Base-by-base conservation (phyloP, 2,797 vertebrate species). In the Acipenser ruthenus region DNA sequence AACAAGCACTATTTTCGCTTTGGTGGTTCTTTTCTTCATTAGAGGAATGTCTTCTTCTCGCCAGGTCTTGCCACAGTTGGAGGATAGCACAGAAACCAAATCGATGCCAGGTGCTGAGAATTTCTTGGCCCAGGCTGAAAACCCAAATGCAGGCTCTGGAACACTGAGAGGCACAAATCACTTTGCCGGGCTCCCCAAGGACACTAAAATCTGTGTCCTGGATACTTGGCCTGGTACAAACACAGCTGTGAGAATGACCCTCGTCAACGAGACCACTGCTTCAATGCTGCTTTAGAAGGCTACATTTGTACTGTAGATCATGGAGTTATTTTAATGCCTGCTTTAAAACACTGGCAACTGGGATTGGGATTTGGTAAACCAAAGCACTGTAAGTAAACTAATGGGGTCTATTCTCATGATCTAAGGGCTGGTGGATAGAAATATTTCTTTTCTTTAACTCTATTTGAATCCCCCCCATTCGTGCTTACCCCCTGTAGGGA, bases 51-150 rank as follows among this genome's bases (percentile, higher is more conserved):
- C 23, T 67, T 23, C 12, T 23, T 59, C 61, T 67, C 65, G 18
- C 65, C 49, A 67, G 67, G 67, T 64, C 61, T 58, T 59, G 60
- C 52, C 63, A 63, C 23, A 52, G 55, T 63, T 64, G 62, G 59
- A 55, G 59, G 64, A 67, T 6, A 59, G 11, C 50, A 60, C 10
- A 67, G 18, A 8, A 62, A 63, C 37, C 37, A 64, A 64, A 70
- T 56, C 60, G 49, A 12, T 50, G 62, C 55, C 65, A 64, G 60
- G 55, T 70, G 69, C 50, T 63, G 53, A 50, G 23, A 10, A 56
- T 50, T 53, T 52, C 63, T 64, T 51, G 49, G 49, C 49, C 63
- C 7, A 13, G 62, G 48, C 12, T 7, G 50, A 62, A 68, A 65
- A 62, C 50, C n/a, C 13, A 10, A 52, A 58, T 10, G 48, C 49